Evolutionary conservation across 2,888 invertebrate genomes (phyloP).

Genomic region (Microctonus hyperodae): DNA sequence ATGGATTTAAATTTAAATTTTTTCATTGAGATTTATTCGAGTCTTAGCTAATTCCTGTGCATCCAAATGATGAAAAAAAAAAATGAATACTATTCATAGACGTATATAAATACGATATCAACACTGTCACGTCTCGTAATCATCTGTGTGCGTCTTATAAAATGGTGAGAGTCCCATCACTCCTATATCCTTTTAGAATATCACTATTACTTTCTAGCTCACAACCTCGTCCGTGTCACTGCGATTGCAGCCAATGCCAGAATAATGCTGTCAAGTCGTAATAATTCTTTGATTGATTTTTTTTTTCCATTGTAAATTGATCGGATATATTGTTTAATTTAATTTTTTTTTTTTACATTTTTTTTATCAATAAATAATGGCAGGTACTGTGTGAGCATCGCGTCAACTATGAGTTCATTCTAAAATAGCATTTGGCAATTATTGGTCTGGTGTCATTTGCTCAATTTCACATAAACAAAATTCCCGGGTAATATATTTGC

Average conservation of each 20-base stretch:
- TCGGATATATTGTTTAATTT: constrained; percentile 36
- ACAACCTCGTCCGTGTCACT: constrained; percentile 56
- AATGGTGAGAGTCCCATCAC: constrained; percentile 63
- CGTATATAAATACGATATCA: constrained; percentile 61
- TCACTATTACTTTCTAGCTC: constrained; percentile 60
- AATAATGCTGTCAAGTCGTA: constrained; percentile 49
- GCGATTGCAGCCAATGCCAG: constrained; percentile 49
- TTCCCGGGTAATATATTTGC: background rate
- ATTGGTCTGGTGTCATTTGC: constrained; percentile 55
- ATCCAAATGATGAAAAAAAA: constrained; percentile 42
- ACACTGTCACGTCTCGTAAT: constrained; percentile 62
- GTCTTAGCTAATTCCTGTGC: constrained; percentile 37
- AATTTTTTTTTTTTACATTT: constrained; percentile 17
- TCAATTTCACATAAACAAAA: constrained; percentile 44
- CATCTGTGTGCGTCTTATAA: constrained; percentile 59
- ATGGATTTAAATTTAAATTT: background rate
- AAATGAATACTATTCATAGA: too few species aligned
- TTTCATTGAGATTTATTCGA: constrained; percentile 42
- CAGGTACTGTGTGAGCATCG: constrained; percentile 60
- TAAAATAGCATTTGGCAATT: constrained; percentile 56
- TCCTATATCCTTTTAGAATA: constrained; percentile 58
- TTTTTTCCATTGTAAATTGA: background rate
- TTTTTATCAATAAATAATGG: constrained; percentile 43
- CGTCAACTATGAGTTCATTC: constrained; percentile 54
- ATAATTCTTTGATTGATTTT: background rate